Evolutionary conservation across 53 echinoderm and acorn worm genomes (phyloP).

Genomic region (Luidia sarsii): DNA sequence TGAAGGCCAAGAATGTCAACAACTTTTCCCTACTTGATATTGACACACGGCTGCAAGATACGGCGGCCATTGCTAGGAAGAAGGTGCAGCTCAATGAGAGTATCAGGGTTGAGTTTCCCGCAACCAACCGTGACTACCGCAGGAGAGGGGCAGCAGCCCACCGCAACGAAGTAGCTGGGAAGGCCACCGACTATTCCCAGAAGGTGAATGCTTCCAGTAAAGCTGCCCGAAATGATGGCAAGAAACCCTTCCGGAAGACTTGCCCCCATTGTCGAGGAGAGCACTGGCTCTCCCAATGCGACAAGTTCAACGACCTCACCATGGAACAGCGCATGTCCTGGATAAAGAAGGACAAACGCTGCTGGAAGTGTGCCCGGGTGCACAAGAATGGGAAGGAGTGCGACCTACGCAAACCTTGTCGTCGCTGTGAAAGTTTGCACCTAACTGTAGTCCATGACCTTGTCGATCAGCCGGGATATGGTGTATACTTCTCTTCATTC

Average conservation of each 20-base stretch:
- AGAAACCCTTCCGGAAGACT: not conserved
- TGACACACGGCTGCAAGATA: not conserved
- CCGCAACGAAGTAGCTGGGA: not conserved
- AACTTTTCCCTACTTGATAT: not conserved
- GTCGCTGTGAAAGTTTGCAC: not conserved
- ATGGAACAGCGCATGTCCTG: not conserved
- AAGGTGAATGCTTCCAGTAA: too few species aligned
- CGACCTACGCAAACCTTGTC: not conserved
- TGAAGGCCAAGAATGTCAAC: not conserved
- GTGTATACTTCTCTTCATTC: slow-evolving; percentile 3
- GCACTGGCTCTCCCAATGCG: slow-evolving; percentile 12
- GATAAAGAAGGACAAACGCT: slow-evolving; percentile 3
- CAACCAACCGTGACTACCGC: not conserved
- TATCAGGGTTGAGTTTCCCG: not conserved
- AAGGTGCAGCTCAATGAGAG: not conserved
- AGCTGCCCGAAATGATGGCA: not conserved
- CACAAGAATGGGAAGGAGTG: slow-evolving; percentile 5
- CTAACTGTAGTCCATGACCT: slow-evolving; percentile 12
- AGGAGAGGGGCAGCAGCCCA: not conserved
- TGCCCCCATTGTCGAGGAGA: slow-evolving; percentile 1
- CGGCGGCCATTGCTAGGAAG: not conserved
- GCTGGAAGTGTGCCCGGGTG: slow-evolving; percentile 11
- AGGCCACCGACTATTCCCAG: not conserved
- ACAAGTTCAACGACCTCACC: not conserved
- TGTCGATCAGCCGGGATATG: slow-evolving; percentile 1